Evolutionary conservation across 2,888 invertebrate species (phyloP).

Genomic region (Fissipunctia ypsillon): DNA sequence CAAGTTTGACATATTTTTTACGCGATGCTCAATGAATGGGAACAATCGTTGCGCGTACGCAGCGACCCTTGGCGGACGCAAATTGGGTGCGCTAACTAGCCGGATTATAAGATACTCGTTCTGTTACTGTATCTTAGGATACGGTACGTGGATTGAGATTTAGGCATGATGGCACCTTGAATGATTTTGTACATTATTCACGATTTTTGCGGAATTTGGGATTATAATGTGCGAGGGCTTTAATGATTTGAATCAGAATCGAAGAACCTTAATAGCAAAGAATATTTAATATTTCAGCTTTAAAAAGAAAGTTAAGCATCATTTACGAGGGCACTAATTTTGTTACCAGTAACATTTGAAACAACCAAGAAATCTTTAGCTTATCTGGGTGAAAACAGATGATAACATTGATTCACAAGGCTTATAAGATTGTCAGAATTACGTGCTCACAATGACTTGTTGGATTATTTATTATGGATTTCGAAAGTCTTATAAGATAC

Average conservation of each 20-base stretch:
- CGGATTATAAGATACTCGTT: conserved; percentile 71
- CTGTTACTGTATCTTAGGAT: conserved; percentile 44
- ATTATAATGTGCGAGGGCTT: neutral
- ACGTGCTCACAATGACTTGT: neutral
- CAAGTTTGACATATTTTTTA: conserved; percentile 69
- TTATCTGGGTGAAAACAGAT: neutral
- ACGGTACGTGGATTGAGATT: conserved; percentile 54
- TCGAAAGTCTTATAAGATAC: conserved; percentile 16
- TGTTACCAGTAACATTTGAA: neutral
- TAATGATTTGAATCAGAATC: neutral
- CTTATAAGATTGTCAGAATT: conserved; percentile 12
- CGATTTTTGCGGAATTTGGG: neutral
- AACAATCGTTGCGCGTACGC: conserved; percentile 63
- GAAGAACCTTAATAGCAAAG: too few species aligned
- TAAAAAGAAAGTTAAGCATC: neutral
- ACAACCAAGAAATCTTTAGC: neutral
- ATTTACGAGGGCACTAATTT: neutral
- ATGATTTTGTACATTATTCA: neutral
- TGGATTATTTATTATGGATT: neutral
- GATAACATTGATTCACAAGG: conserved; percentile 26
- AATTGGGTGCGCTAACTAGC: conserved; percentile 75
- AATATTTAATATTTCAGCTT: neutral
- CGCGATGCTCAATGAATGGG: conserved; percentile 51
- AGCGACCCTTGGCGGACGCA: conserved; percentile 82
- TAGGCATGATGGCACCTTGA: conserved; percentile 31